Evolutionary conservation across 2,797 vertebrate genomes (phyloP), one percentile per base, ranked within the genome.

Genomic region (Synanceia verrucosa): DNA sequence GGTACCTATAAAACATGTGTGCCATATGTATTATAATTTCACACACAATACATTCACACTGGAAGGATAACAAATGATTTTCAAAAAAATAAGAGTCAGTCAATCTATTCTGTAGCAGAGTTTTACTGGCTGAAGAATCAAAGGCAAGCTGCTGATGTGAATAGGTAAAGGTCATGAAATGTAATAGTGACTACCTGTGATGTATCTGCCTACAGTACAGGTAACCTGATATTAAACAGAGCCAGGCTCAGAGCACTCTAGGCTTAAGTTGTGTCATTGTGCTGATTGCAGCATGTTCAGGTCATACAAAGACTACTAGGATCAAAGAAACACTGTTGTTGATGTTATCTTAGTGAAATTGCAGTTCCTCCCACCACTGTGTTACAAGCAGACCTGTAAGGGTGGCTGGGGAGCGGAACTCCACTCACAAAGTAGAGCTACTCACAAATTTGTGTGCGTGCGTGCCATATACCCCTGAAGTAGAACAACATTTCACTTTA

Each of bases 281-380:
- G 73, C 81, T 82, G 83, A 91, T 79, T 79, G 52, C 37, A 68
- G 79, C 74, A 65, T 75, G 81, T 87, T 81, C 66, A 31, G 55
- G 55, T 85, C 88, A 85, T 23, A 76, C 73, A 86, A 81, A 79
- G 48, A 88, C 63, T 36, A 53, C 52, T 0, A 57, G 61, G 82
- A 91, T 91, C 89, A 91, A 90, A 91, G 82, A 76, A 73, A 74
- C 47, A 31, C 60, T 56, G 34, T 56, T 72, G 63, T 79, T 80
- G 67, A 86, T 79, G 81, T 85, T 72, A 79, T 82, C 71, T 68
- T n/a, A 46, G 41, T 43, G 55, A 84, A 87, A 89, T 50, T 46
- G 57, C 80, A 57, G 81, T 76, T 81, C 73, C 77, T 78, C 79
- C 75, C 80, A 53, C 55, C 50, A 47, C 37, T 43, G 23, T 34